Percentiles rank a stretch among this genome's conserved stretches.
Conservation (phyloP, 2,113 vertebrate genomes). For the Cinclus cinclus region DNA sequence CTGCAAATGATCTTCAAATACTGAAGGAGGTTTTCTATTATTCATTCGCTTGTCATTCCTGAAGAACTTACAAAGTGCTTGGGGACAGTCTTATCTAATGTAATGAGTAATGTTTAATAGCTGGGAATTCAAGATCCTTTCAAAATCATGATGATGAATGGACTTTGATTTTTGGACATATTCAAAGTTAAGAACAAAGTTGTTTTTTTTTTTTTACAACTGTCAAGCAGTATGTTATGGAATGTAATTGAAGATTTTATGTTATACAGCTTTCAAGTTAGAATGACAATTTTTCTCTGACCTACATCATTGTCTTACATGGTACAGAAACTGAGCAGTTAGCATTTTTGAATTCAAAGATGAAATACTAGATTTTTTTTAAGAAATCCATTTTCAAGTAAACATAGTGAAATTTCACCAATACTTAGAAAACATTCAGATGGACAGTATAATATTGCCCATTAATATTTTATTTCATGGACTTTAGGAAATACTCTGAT, state of each 20-base stretch:
- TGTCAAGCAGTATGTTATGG: background rate
- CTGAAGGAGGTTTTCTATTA: background rate
- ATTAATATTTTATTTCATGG: background rate
- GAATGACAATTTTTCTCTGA: background rate
- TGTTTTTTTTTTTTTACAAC: background rate
- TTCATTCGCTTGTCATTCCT: background rate
- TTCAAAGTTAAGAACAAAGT: background rate
- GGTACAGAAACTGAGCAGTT: background rate
- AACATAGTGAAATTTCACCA: background rate
- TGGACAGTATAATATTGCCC: background rate
- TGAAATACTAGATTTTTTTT: background rate
- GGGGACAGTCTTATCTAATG: background rate
- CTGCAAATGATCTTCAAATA: background rate
- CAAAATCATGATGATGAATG: background rate
- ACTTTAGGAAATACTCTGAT: background rate
- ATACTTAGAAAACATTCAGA: background rate
- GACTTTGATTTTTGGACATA: background rate
- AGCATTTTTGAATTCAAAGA: background rate
- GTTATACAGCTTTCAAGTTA: background rate
- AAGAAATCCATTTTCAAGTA: background rate
- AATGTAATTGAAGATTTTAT: background rate
- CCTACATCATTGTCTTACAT: rapidly evolving
- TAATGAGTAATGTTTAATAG: background rate
- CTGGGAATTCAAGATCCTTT: background rate
- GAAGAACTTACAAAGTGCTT: background rate